These are phyloP conservation scores for Leptopilina boulardi DNA, from an alignment of 1,140 invertebrate species.

Conservation along the genomic window DNA sequence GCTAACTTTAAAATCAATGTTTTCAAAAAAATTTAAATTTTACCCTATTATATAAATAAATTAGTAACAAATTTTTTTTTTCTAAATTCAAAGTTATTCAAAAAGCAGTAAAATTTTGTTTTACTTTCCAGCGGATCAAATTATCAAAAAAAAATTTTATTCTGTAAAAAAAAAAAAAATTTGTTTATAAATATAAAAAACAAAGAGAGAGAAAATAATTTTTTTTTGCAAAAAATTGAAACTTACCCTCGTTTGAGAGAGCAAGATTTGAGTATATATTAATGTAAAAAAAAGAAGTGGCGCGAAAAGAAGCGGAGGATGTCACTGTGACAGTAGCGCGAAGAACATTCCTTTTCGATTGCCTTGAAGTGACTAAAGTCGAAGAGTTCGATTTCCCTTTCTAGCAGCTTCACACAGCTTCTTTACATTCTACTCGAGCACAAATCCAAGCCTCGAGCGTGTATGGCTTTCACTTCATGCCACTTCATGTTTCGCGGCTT, in stretches of 20 bases:
- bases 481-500: constrained; percentile 38
- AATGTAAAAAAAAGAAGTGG: constrained; percentile 47
- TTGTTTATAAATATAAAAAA: not conserved
- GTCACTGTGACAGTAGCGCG: constrained; percentile 58
- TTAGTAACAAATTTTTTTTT: no score
- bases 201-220: not conserved
- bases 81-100: no score
- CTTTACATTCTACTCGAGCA: constrained; percentile 73
- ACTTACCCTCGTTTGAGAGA: constrained; percentile 51
- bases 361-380: constrained; percentile 70
- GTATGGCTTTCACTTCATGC: constrained; percentile 73
- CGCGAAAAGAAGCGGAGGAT: constrained; percentile 54
- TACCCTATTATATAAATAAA: no score
- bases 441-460: constrained; percentile 60
- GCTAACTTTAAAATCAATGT: no score
- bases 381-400: constrained; percentile 66
- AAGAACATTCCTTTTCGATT: constrained; percentile 71
- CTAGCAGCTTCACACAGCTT: constrained; percentile 63
- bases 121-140: no score
- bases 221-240: not conserved
- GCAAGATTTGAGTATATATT: not conserved
- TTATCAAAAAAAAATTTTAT: no score
- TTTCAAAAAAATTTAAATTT: no score
- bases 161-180: not conserved
- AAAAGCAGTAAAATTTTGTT: no score